Base-by-base conservation (phyloP, 2,888 invertebrate genomes). In the Dascillus cervinus region DNA sequence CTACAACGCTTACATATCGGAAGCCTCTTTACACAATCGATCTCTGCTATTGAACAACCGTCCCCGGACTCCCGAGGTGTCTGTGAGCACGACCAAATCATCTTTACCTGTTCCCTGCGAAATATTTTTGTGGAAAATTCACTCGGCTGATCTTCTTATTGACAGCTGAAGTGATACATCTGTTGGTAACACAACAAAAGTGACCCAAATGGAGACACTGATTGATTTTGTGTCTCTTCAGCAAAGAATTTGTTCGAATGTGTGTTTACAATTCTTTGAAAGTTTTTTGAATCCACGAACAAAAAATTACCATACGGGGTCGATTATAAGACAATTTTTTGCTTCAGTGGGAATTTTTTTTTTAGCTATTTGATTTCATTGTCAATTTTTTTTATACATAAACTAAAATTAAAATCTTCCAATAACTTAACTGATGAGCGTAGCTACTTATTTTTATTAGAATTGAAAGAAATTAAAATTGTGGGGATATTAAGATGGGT, bases 111-210 rank as follows among this genome's bases (percentile, higher is more conserved):
- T 24, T 21, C 23, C 11, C 11, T 11, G 8, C 4, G 13, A 5
- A n/a, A n/a, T n/a, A n/a, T n/a, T 19, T 9, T 9, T 19, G 11
- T 25, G n/a, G 17, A 19, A 10, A 11, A 38, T 27, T 29, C 28
- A 39, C 35, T 34, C 49, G 54, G 37, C 28, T 41, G 27, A 43
- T 51, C 49, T 32, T 35, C 40, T 44, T 54, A 58, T 59, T 58
- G 60, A 60, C 59, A 60, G 58, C 56, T 59, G 59, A 55, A 55
- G 53, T 57, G 58, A 58, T 53, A 54, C 58, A 58, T 59, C 56
- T 58, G 58, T 56, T 56, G 47, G 36, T 21, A 50, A 44, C 43
- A 46, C 46, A 46, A 56, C 56, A 56, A 56, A 55, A 55, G 55
- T 56, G 52, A 53, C 53, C 55, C 52, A 49, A 54, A 53, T 53